Conservation (phyloP, 2,888 invertebrate genomes). For the Pimpla rufipes region DNA sequence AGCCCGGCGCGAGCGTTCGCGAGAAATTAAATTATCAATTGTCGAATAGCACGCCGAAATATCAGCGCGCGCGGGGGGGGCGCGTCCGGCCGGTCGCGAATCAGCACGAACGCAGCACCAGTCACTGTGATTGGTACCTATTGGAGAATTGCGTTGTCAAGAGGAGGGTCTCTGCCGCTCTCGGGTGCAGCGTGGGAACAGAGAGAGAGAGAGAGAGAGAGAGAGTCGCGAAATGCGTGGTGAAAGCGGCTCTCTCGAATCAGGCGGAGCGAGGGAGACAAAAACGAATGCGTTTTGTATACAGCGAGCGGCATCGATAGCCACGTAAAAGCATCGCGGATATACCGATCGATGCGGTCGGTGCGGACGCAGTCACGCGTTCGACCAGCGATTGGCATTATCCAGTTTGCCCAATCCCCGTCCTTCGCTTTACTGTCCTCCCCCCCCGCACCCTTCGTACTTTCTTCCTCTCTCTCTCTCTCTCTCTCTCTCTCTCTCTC, state of each 20-base stretch:
- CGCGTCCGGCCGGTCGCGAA: slow-evolving; percentile 37
- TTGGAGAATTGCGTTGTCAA: slow-evolving; percentile 54
- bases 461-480: slow-evolving; percentile 22
- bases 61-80: background rate
- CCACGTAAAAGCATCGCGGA: slow-evolving; percentile 66
- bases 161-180: too few relatives aligned
- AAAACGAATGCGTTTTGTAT: slow-evolving; percentile 56
- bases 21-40: slow-evolving; percentile 38
- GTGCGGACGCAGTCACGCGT: slow-evolving; percentile 63
- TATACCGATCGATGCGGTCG: slow-evolving; percentile 69
- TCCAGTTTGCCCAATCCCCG: slow-evolving; percentile 42
- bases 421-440: slow-evolving; percentile 6
- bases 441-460: slow-evolving; percentile 42
- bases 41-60: slow-evolving; percentile 37
- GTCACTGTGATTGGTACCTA: slow-evolving; percentile 56
- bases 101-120: slow-evolving; percentile 35
- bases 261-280: slow-evolving; percentile 8
- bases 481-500: background rate
- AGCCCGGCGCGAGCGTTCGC: background rate
- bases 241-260: background rate
- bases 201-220: slow-evolving; percentile 11
- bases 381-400: slow-evolving; percentile 64
- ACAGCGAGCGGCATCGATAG: slow-evolving; percentile 63
- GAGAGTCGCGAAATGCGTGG: slow-evolving; percentile 17
- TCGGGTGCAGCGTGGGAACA: background rate